These are phyloP conservation scores for Cephalopterus ornatus DNA, from an alignment of 2,113 vertebrate genomes.

Conservation along the genomic window DNA sequence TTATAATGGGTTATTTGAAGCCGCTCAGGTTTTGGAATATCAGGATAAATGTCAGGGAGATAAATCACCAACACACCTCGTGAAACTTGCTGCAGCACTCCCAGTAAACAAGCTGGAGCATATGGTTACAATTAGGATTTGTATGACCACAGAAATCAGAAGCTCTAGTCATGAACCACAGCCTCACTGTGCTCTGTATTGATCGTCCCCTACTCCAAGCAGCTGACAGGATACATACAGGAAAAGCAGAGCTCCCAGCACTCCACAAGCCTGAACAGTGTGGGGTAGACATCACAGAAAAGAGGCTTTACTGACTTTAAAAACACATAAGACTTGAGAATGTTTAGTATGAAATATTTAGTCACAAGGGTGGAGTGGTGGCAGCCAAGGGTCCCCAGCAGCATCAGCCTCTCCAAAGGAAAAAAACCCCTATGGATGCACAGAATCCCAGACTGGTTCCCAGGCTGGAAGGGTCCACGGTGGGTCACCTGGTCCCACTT, in stretches of 20 bases:
- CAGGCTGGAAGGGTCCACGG: background rate
- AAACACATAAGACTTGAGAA: background rate
- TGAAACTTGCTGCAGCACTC: background rate
- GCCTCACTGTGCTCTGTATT: rapidly evolving
- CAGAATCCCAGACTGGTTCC: background rate
- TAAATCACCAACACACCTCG: conserved; percentile 42
- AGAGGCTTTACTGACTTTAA: background rate
- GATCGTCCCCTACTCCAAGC: background rate
- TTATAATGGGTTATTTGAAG: conserved; percentile 7
- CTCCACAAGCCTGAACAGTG: background rate
- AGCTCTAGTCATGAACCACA: background rate
- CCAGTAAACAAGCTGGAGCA: conserved; percentile 22
- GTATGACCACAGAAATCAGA: conserved; percentile 35
- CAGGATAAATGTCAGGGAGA: conserved; percentile 41
- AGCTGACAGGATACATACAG: background rate
- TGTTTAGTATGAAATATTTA: background rate
- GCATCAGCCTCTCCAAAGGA: rapidly evolving
- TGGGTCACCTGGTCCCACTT: background rate
- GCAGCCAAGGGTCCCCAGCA: background rate
- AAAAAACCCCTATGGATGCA: rapidly evolving
- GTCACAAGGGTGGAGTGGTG: background rate
- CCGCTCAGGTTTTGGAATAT: conserved; percentile 33
- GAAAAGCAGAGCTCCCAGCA: background rate
- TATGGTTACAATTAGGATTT: conserved; percentile 29
- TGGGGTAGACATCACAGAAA: background rate